Evolutionary conservation across 2,888 invertebrate species (phyloP).

Genomic region (Plebejus argus): DNA sequence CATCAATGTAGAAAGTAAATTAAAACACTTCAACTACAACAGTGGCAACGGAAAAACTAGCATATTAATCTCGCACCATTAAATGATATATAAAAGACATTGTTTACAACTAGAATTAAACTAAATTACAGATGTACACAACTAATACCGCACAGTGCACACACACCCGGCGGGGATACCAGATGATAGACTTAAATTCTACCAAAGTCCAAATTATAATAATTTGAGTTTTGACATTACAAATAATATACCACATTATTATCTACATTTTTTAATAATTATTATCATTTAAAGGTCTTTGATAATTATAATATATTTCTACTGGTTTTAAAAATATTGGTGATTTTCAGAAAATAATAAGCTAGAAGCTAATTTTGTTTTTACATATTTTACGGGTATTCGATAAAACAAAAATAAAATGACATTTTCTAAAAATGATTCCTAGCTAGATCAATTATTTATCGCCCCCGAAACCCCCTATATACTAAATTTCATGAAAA

Average conservation of each 20-base stretch:
- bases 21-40: conserved; percentile 61
- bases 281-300: no score
- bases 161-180: conserved; percentile 78
- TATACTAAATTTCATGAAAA: no score
- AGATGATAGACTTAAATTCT: conserved; percentile 49
- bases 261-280: neutral
- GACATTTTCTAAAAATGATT: no score
- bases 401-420: no score
- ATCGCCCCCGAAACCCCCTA: no score
- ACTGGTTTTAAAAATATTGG: no score
- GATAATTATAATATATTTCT: no score
- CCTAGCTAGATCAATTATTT: no score
- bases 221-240: neutral
- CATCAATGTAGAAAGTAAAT: conserved; percentile 70
- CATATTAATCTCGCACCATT: conserved; percentile 55
- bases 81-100: conserved; percentile 68
- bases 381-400: no score
- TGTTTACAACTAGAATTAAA: conserved; percentile 74
- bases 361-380: no score
- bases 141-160: conserved; percentile 66
- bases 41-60: conserved; percentile 58
- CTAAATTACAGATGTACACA: conserved; percentile 75
- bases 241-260: neutral
- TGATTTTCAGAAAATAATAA: no score
- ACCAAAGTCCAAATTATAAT: conserved; percentile 41